A percentile compares a stretch with the other conserved stretches of the same genome.
Conservation (phyloP, 2,888 invertebrate genomes). For the Poecilobothrus nobilitatus region DNA sequence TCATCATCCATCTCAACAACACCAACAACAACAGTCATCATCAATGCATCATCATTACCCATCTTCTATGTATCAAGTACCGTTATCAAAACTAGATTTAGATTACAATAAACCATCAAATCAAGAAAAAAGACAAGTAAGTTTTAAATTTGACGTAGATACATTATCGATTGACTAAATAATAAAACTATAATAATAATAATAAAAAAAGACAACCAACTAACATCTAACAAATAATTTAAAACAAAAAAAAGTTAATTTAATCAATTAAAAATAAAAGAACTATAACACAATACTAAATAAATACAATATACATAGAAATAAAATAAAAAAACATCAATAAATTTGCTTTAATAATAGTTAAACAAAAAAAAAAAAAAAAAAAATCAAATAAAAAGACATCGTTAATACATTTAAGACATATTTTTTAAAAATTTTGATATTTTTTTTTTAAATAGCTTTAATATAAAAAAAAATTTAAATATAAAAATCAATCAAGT, state of each 20-base stretch:
- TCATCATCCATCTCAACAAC: constrained; percentile 25
- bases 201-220: constrained; percentile 16
- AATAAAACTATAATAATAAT: constrained; percentile 20
- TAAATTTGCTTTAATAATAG: too few relatives aligned
- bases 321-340: too few relatives aligned
- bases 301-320: background rate
- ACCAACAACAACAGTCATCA: constrained; percentile 29
- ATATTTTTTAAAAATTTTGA: too few relatives aligned
- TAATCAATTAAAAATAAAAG: constrained; percentile 15
- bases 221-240: constrained; percentile 15
- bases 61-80: constrained; percentile 29
- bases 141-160: constrained; percentile 48
- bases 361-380: too few relatives aligned
- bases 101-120: constrained; percentile 43
- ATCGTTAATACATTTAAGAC: too few relatives aligned
- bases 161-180: constrained; percentile 46
- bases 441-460: too few relatives aligned
- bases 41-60: constrained; percentile 31
- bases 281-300: constrained; percentile 8
- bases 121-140: constrained; percentile 46
- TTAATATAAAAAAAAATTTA: too few relatives aligned
- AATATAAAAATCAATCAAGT: too few relatives aligned
- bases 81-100: constrained; percentile 46
- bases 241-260: constrained; percentile 10
- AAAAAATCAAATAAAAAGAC: too few relatives aligned